Evolutionary conservation across 1,140 invertebrate species (phyloP), one percentile per base, ranked within the genome.

Genomic region (Drosophila pseudoananassae): DNA sequence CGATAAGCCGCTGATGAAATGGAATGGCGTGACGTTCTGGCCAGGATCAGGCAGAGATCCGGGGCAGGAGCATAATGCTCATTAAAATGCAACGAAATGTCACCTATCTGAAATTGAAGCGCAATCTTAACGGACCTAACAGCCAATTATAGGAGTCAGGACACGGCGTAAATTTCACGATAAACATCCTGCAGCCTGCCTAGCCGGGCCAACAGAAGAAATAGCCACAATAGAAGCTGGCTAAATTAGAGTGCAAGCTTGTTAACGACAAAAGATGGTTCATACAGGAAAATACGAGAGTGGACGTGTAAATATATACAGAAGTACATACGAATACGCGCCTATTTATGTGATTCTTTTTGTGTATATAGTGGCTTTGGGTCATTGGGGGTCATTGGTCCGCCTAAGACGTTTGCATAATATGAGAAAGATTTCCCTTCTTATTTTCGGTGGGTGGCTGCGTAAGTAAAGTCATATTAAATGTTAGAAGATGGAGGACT

Each of bases 71-170:
- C 88, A 79, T 83, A 79, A 77, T 77, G 64, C 83, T 88, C 83
- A 88, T 88, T 88, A 88, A 88, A 88, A 88, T 88, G 83, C 83
- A 88, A 88, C 83, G 84, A 88, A 88, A 89, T 88, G 84, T 88
- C 76, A 88, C 79, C 87, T 88, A 88, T 88, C 83, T 88, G 76
- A 88, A 88, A 89, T 88, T 87, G 78, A 88, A 70, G 78, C 66
- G 70, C 75, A 88, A 87, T 82, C 82, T 78, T 69, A 81, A 80
- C 73, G 64, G 52, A 77, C 73, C 66, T 49, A 81, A 59, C 53
- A 77, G 60, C 82, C 82, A 87, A 87, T 87, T 87, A 82, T 76
- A 76, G 73, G 63, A 2, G 61, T 54, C 52, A 65, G 61, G 61
- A 82, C 63, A 71, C 51, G 60, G 76, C 79, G 79, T 78, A 85